Evolutionary conservation across 1,140 invertebrate genomes (phyloP), one percentile per base, ranked within the genome.

Genomic region (Drosophila nigromelanica): DNA sequence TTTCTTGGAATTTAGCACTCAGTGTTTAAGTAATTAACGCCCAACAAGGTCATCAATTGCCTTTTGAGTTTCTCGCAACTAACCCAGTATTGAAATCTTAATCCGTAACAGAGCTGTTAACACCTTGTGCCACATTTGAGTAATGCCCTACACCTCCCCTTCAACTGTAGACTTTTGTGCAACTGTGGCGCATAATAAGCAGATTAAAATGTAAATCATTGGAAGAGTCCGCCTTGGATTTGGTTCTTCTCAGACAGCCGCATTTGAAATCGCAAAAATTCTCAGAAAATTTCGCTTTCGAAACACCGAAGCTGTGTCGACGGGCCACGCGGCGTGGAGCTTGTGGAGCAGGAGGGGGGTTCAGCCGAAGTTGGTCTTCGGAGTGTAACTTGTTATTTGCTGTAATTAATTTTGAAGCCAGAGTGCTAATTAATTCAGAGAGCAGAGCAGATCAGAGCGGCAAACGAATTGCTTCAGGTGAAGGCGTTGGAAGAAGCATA

Each of bases 301-400:
- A 87, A 86, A 86, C 51, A 39, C 8, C 21, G 24, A 11, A 24
- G 33, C n/a, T 11, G 14, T 10, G 52, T 27, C 37, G 18, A 11
- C 21, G 58, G 30, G 40, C 50, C 0, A 45, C 6, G 30, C 56
- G 51, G 51, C 45, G 43, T 6, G 27, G 39, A 58, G 8, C 15
- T 33, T 37, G 51, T 40, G 45, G 18, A 14, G 21, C 21, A 7
- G 27, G 39, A 2, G 33, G 55, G 45, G n/a, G 15, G 8, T 54
- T 0, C 14, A 4, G 43, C 21, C 15, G 68, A 67, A 58, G 62
- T 48, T 63, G 60, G 60, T 48, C 80, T 63, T 43, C 70, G 64
- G 58, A 87, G 71, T 86, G 82, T 86, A 86, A 86, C 82, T 86
- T 86, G 82, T 86, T 86, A 86, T 86, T 86, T 86, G 76, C 54